Evolutionary conservation across 2,113 vertebrate species (phyloP).

Genomic region (Numenius arquata): DNA sequence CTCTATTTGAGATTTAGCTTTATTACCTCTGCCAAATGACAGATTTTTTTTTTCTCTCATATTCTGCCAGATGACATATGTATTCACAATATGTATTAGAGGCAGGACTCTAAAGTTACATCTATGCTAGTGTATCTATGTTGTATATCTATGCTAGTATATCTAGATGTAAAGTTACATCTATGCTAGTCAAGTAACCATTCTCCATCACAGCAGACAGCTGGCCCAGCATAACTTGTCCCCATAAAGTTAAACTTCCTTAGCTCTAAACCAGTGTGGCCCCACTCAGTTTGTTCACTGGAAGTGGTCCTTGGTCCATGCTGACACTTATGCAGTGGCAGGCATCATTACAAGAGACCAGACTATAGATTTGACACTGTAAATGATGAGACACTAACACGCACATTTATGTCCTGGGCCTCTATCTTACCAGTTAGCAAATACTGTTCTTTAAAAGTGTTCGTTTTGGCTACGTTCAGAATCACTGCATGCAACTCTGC

Average conservation of each 20-base stretch:
- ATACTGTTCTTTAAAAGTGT: neutral
- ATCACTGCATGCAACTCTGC: neutral
- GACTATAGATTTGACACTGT: neutral
- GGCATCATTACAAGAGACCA: neutral
- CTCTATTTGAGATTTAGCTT: neutral
- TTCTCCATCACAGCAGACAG: neutral
- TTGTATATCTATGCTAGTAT: too few species aligned
- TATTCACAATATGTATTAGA: neutral
- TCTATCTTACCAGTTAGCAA: neutral
- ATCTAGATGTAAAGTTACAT: neutral
- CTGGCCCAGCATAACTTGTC: neutral
- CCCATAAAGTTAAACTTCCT: neutral
- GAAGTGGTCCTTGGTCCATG: neutral
- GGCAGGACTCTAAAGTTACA: neutral
- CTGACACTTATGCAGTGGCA: neutral
- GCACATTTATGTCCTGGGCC: accelerated
- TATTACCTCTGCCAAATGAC: neutral
- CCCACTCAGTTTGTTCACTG: neutral
- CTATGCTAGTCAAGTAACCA: neutral
- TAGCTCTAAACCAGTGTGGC: neutral
- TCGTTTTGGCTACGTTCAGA: neutral
- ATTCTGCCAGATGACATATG: neutral
- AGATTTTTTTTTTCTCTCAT: neutral
- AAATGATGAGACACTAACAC: neutral
- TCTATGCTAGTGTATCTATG: neutral